A percentile compares a stretch with the other conserved stretches of the same genome.
Evolutionary conservation across 2,888 invertebrate genomes (phyloP).

Genomic region (Cheilosia scutellata): DNA sequence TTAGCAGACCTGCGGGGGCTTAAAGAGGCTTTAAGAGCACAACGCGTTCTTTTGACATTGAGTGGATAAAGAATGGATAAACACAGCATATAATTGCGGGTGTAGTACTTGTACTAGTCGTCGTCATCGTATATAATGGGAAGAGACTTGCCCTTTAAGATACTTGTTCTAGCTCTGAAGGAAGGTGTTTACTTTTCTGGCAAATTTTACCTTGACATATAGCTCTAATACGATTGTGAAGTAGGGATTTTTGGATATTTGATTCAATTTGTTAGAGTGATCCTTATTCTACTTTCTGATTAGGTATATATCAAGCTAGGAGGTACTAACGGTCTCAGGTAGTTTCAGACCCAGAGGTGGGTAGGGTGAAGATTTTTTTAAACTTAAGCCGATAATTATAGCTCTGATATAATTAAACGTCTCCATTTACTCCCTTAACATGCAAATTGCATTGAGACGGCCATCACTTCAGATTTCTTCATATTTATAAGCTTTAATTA

Average conservation of each 20-base stretch:
- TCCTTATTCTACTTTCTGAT: background rate
- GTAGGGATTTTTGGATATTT: background rate
- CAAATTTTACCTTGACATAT: slow-evolving; percentile 39
- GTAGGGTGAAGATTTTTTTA: no score
- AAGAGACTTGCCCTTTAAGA: slow-evolving; percentile 27
- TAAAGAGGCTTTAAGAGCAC: slow-evolving; percentile 61
- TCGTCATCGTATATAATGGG: slow-evolving; percentile 1
- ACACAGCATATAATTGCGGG: slow-evolving; percentile 40
- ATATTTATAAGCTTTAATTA: no score
- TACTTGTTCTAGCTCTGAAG: slow-evolving; percentile 34
- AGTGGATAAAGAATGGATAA: slow-evolving; percentile 60
- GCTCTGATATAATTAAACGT: no score
- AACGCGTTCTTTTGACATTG: slow-evolving; percentile 35
- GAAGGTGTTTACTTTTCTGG: slow-evolving; percentile 35
- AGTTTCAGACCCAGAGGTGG: no score
- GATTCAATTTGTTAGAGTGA: background rate
- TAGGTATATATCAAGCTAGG: no score
- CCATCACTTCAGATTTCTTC: no score
- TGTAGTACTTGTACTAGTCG: slow-evolving; percentile 14
- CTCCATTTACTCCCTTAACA: no score
- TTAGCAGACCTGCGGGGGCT: slow-evolving; percentile 45
- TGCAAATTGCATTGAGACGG: no score
- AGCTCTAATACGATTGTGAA: background rate
- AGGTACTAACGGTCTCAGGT: no score
- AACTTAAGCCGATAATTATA: no score